Percentiles rank a stretch among this genome's conserved stretches.
phyloP scores from a whole-genome alignment of 2,113 vertebrate genomes.

The Pterophyllum scalare region DNA sequence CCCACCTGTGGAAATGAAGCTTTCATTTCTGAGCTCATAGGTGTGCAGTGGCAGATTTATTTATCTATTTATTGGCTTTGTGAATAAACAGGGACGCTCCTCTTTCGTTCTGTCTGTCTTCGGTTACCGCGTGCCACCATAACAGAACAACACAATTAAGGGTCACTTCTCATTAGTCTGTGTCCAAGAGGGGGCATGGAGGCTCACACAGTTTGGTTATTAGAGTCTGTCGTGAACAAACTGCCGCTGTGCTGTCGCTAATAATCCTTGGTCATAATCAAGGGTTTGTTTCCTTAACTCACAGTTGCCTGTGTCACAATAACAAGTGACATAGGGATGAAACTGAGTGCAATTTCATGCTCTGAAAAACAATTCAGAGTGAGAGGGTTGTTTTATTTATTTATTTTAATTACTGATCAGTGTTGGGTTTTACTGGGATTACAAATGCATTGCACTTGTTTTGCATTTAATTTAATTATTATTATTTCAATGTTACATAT shows the following conservation, averaged over 20 bases:
- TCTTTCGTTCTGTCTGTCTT: neutral
- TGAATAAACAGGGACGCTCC: slow-evolving; percentile 50
- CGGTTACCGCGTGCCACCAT: slow-evolving; percentile 48
- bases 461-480: neutral
- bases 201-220: slow-evolving; percentile 59
- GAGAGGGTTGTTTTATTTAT: neutral
- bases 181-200: slow-evolving; percentile 62
- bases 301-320: neutral
- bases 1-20: neutral
- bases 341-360: neutral
- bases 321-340: slow-evolving; percentile 9
- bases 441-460: neutral
- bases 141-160: slow-evolving; percentile 75
- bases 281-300: slow-evolving; percentile 37
- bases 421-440: neutral
- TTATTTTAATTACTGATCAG: neutral
- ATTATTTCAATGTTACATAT: neutral
- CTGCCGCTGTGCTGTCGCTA: slow-evolving; percentile 17
- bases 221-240: slow-evolving; percentile 40
- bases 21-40: neutral
- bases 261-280: slow-evolving; percentile 54
- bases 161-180: slow-evolving; percentile 68
- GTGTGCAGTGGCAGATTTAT: neutral
- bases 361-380: neutral
- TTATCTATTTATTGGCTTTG: slow-evolving; percentile 43